Base-by-base conservation (phyloP, 2,797 vertebrate genomes). In the Micromesistius poutassou region DNA sequence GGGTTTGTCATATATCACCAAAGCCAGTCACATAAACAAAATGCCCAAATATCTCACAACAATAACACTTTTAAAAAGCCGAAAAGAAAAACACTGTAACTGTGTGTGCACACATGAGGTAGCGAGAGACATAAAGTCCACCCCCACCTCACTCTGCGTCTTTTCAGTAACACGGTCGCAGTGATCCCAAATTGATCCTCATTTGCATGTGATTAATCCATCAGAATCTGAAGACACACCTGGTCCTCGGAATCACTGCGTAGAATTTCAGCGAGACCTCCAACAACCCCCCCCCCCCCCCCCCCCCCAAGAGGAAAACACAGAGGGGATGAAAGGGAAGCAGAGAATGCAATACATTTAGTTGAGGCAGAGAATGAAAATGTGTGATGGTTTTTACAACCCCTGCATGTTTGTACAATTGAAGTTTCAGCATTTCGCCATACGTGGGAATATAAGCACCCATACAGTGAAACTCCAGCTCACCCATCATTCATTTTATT, bases 141-240 rank as follows among this genome's bases (percentile, higher is more conserved):
- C 42, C 42, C 42, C 42, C 4, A 5, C 5, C 19, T 19, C 46
- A 50, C 46, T 22, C 46, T 5, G 50, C 5, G 46, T 55, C 19
- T n/a, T 55, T 55, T 22, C 50, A 55, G 19, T 22, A 22, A 55
- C 19, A n/a, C 19, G 5, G 50, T 55, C 19, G 7, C 19, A 22
- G 50, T 55, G 50, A n/a, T 62, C 50, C 55, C n/a, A 62, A 62
- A 62, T 22, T 0, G 9, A 62, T 62, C 55, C 55, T 62, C n/a
- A 62, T 62, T 62, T 62, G 55, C 55, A 62, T 62, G 55, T 25
- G 55, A 62, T 62, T 50, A 62, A 62, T n/a, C 50, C n/a, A 62
- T 62, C 19, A 62, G 5, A 62, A 62, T 62, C 50, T n/a, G 50
- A 62, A 62, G n/a, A n/a, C 55, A 5, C 22, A 7, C 55, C 55